A percentile compares a stretch with the other conserved stretches of the same genome.
phyloP scores from a whole-genome alignment of 2,113 vertebrate species.

The Callipepla squamata region DNA sequence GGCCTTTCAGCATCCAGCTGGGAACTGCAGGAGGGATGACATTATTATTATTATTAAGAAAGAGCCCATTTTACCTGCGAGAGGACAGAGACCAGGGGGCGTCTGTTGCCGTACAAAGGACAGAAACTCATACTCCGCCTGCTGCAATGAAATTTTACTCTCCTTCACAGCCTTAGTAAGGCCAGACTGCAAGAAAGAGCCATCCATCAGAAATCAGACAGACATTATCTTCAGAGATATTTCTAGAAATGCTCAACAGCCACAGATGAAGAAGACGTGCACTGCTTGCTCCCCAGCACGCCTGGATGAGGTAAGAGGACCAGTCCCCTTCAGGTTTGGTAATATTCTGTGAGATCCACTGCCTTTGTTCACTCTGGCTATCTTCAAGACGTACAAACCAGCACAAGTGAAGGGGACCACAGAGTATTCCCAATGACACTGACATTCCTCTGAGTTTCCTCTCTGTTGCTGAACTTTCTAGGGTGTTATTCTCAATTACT shows the following conservation, averaged over 20 bases:
- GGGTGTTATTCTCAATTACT: not conserved
- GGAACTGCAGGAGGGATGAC: not conserved
- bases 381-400: too few relatives aligned
- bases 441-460: not conserved
- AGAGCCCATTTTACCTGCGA: conserved; percentile 84
- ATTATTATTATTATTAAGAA: rapidly evolving
- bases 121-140: conserved; percentile 95
- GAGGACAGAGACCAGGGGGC: conserved; percentile 92
- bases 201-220: not conserved
- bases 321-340: not conserved
- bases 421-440: rapidly evolving
- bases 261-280: rapidly evolving
- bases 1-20: not conserved
- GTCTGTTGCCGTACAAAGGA: conserved; percentile 95
- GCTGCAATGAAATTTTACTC: conserved; percentile 89
- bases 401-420: rapidly evolving
- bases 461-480: not conserved
- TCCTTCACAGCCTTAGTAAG: conserved; percentile 92
- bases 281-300: not conserved
- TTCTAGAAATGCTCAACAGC: not conserved
- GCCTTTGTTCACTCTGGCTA: not conserved
- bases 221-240: rapidly evolving
- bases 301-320: not conserved
- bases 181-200: conserved; percentile 87
- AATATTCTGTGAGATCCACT: too few relatives aligned